These are phyloP conservation scores for Corythornis cristatus DNA, from an alignment of 2,113 vertebrate species.

Conservation along the genomic window DNA sequence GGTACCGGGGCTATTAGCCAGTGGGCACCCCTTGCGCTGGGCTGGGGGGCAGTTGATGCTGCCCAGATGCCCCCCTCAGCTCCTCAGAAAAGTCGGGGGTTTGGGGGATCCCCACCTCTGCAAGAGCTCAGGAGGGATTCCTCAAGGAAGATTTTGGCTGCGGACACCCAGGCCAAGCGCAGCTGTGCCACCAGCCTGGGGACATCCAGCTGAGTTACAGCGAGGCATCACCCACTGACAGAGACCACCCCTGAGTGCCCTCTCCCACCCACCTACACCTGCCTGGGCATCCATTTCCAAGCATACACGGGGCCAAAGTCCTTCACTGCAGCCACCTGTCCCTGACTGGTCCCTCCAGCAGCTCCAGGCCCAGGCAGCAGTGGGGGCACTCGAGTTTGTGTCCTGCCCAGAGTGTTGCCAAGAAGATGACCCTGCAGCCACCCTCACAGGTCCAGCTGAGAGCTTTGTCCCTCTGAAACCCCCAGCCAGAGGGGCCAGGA, in stretches of 20 bases:
- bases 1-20: background rate
- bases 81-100: too few relatives aligned
- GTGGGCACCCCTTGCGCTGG: fast-evolving
- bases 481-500: background rate
- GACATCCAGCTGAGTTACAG: background rate
- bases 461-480: background rate
- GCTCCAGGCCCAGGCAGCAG: background rate
- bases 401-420: background rate
- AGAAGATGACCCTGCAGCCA: background rate
- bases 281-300: background rate
- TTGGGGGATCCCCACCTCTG: background rate
- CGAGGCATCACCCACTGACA: fast-evolving
- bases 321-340: fast-evolving
- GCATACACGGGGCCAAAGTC: fast-evolving
- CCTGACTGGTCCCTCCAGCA: fast-evolving
- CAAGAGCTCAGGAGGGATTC: fast-evolving
- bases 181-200: background rate
- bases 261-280: background rate
- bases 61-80: fast-evolving
- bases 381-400: fast-evolving
- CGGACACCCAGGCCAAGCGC: too few relatives aligned
- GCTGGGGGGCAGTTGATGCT: background rate
- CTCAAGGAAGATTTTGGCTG: background rate
- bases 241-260: too few relatives aligned
- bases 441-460: background rate